These are phyloP conservation scores for Sanderia malayensis DNA, from an alignment of 30 jellyfish, hydroid and myxozoan species.

Conservation along the genomic window DNA sequence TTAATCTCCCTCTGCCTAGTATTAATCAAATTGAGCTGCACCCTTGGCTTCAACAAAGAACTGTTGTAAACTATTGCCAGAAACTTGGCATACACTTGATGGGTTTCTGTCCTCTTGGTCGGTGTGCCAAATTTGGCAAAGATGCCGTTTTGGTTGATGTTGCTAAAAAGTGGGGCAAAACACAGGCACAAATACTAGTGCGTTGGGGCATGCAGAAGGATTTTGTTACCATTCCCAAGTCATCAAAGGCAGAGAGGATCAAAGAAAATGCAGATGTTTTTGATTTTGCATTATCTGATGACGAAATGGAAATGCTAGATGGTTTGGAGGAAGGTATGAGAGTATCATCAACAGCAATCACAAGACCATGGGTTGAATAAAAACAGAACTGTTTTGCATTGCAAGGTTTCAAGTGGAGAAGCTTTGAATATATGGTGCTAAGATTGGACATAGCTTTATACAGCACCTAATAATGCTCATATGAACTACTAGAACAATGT, in stretches of 20 bases:
- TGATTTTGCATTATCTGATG: constrained; percentile 59
- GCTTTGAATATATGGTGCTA: too few species aligned
- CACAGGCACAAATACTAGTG: constrained; percentile 70
- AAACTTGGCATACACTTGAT: constrained; percentile 54
- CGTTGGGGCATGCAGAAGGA: constrained; percentile 87
- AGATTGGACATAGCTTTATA: too few species aligned
- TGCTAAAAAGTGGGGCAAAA: constrained; percentile 53
- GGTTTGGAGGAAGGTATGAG: constrained; percentile 62
- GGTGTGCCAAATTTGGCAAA: constrained; percentile 69
- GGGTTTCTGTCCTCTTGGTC: constrained; percentile 97
- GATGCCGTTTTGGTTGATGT: constrained; percentile 48
- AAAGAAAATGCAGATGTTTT: constrained; percentile 68
- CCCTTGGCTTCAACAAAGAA: constrained; percentile 85
- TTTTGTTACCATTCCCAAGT: constrained; percentile 80
- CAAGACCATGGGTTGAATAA: constrained; percentile 71
- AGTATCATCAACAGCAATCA: constrained; percentile 66
- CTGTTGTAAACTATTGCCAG: constrained; percentile 65
- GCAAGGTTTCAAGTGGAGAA: too few species aligned
- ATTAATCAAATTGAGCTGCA: constrained; percentile 93
- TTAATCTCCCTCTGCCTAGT: constrained; percentile 70
- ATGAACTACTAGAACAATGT: too few species aligned
- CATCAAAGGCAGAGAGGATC: constrained; percentile 70
- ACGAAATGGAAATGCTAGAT: constrained; percentile 62
- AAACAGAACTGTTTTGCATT: too few species aligned
- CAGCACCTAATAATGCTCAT: too few species aligned